These are phyloP conservation scores for Tragopan temminckii DNA, from an alignment of 2,797 vertebrate species.

Conservation along the genomic window DNA sequence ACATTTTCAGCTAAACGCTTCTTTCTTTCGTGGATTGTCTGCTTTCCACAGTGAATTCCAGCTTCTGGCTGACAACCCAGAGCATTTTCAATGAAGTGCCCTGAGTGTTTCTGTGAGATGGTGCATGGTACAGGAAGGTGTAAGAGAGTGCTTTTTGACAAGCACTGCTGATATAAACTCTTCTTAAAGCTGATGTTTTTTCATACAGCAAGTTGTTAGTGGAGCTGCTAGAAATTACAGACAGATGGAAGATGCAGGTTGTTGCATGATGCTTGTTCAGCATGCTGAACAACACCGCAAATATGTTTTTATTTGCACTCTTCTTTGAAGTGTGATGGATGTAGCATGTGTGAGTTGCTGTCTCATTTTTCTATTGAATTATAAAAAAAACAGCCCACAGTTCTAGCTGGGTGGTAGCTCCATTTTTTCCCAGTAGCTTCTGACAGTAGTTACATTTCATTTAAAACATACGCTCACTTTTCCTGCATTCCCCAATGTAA, in stretches of 20 bases:
- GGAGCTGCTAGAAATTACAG: slow-evolving; percentile 52
- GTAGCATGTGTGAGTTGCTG: slow-evolving; percentile 50
- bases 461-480: slow-evolving; percentile 62
- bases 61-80: slow-evolving; percentile 24
- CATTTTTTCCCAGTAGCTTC: slow-evolving; percentile 63
- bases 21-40: slow-evolving; percentile 20
- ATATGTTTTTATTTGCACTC: slow-evolving; percentile 19
- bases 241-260: slow-evolving; percentile 69
- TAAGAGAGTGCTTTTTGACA: slow-evolving; percentile 23
- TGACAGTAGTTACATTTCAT: slow-evolving; percentile 68
- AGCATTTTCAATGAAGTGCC: slow-evolving; percentile 33
- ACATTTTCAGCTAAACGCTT: not conserved
- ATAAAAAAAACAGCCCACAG: not conserved
- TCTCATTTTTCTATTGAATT: slow-evolving; percentile 71
- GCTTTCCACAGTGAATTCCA: slow-evolving; percentile 55
- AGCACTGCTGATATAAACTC: slow-evolving; percentile 34
- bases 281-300: slow-evolving; percentile 43
- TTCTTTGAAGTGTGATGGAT: slow-evolving; percentile 59
- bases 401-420: slow-evolving; percentile 57
- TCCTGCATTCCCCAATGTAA: slow-evolving; percentile 52
- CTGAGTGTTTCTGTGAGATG: slow-evolving; percentile 8
- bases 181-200: slow-evolving; percentile 29
- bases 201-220: slow-evolving; percentile 30
- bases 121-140: not conserved
- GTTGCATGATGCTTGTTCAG: slow-evolving; percentile 44